phyloP scores from a whole-genome alignment of 2,888 invertebrate genomes.

The Ctena decussata region DNA sequence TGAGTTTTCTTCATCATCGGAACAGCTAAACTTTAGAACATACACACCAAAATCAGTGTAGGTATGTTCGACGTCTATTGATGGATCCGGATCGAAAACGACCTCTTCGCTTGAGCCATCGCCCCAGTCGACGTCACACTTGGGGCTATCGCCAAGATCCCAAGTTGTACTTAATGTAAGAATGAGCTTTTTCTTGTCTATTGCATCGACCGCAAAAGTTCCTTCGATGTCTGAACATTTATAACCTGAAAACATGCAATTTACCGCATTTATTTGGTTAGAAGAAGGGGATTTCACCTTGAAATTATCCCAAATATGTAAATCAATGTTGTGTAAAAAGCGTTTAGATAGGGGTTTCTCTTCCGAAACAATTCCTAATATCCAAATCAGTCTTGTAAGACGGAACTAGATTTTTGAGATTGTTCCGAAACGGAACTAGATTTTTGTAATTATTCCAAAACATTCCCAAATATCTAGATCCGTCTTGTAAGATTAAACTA shows the following conservation, averaged over 20 bases:
- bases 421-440: too few relatives aligned
- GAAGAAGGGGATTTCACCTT: too few relatives aligned
- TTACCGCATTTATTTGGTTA: too few relatives aligned
- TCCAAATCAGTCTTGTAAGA: too few relatives aligned
- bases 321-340: too few relatives aligned
- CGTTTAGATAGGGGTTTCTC: too few relatives aligned
- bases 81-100: not conserved
- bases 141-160: conserved; percentile 15
- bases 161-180: conserved; percentile 4
- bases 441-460: too few relatives aligned
- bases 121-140: conserved; percentile 37
- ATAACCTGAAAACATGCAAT: conserved; percentile 37
- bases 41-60: conserved; percentile 20
- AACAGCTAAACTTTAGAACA: not conserved
- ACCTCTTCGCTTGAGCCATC: conserved; percentile 13
- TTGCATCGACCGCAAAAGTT: not conserved
- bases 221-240: conserved; percentile 18
- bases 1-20: not conserved
- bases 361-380: too few relatives aligned
- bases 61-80: not conserved
- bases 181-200: not conserved
- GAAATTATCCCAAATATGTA: too few relatives aligned
- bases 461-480: too few relatives aligned
- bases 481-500: too few relatives aligned
- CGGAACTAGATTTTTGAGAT: too few relatives aligned